These are phyloP conservation scores for Drosophila ustulata DNA, from an alignment of 2,888 invertebrate species.

Conservation along the genomic window DNA sequence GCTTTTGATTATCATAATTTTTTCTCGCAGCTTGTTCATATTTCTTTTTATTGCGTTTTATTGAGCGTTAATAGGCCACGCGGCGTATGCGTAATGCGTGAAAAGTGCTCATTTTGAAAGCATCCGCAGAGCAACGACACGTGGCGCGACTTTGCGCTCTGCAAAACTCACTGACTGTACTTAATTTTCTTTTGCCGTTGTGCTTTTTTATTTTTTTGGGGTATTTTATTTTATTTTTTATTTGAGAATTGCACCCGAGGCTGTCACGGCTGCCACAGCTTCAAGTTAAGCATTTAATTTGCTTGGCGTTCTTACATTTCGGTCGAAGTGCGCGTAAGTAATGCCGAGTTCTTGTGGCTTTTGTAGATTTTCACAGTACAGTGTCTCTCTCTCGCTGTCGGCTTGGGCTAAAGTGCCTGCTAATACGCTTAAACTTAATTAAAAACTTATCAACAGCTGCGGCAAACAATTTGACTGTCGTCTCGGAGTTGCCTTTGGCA, in stretches of 20 bases:
- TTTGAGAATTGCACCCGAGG: constrained; percentile 19
- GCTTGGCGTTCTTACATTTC: constrained; percentile 7
- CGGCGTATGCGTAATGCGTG: constrained; percentile 45
- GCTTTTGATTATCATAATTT: no score
- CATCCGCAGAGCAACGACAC: constrained; percentile 11
- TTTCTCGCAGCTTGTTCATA: no score
- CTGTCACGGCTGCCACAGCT: neutral
- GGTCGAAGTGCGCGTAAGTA: constrained; percentile 29
- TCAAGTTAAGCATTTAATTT: constrained; percentile 42
- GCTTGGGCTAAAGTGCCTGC: constrained; percentile 58
- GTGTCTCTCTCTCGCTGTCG: neutral
- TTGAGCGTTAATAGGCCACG: constrained; percentile 37
- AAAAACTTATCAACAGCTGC: constrained; percentile 76
- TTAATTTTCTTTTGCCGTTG: constrained; percentile 38
- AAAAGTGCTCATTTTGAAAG: constrained; percentile 11
- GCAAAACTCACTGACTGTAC: neutral
- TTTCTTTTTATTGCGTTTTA: constrained; percentile 26
- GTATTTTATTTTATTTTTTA: neutral
- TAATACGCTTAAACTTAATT: constrained; percentile 75
- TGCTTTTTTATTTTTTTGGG: neutral
- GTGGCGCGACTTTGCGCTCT: constrained; percentile 17
- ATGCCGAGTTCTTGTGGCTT: constrained; percentile 42
- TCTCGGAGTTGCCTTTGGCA: constrained; percentile 45
- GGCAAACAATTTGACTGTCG: constrained; percentile 63
- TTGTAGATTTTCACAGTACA: constrained; percentile 29